Base-by-base conservation (phyloP, 1,140 invertebrate species). In the Zaprionus gabonicus region DNA sequence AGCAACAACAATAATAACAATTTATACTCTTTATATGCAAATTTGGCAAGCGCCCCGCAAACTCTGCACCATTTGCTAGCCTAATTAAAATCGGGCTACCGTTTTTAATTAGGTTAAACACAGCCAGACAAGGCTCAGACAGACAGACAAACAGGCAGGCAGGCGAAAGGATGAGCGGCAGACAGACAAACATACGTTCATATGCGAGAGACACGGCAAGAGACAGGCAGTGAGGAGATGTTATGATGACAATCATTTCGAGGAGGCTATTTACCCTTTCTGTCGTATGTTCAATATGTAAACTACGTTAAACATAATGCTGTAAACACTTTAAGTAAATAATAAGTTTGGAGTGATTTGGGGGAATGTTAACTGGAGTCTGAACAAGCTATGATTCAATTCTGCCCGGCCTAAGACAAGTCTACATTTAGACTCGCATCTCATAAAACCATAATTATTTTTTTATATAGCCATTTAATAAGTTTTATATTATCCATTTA, bases 11-110 rank as follows among this genome's bases (percentile, higher is more conserved):
- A 74, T 65, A 66, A 83, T 72, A 81, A 64, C 78, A 87, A 88
- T 88, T 88, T 88, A 88, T 88, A 76, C 84, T 76, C 75, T 88
- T 88, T 84, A 80, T 90, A 88, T 88, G 84, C 85, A 88, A 88
- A 88, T 88, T 71, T 64, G 44, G 34, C 41, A 56, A 64, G 51
- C 76, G 53, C 27, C 72, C 53, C 74, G 51, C 41, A 31, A 56
- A 59, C 36, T 71, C 49, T 78, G 75, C 59, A 60, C 38, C 84
- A 79, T 87, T 87, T 88, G 78, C 59, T 88, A 85, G 81, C 84
- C 84, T 69, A 88, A 90, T 88, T 88, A 84, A 88, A 88, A 88
- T 79, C 81, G 81, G 75, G 81, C 77, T 81, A 79, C 77, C 80
- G 70, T 62, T 86, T 85, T 85, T 85, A 85, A 85, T 85, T 85